Evolutionary conservation across 2,888 invertebrate genomes (phyloP), one percentile per base, ranked within the genome.

Genomic region (Hyposoter dolosus): DNA sequence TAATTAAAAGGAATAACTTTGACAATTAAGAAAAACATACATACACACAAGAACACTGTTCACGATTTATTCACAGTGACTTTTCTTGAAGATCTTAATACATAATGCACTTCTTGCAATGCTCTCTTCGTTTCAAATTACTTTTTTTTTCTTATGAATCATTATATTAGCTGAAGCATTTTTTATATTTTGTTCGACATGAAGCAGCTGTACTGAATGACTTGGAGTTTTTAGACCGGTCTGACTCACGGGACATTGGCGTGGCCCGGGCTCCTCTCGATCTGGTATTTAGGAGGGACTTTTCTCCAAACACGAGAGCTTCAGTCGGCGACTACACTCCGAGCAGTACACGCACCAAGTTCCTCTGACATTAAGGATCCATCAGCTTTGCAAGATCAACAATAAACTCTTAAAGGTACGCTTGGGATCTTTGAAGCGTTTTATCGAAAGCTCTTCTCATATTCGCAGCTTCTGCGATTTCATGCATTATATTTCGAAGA

Each of bases 211-310:
- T 4, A 23, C 12, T 10, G 23, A 28, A 60, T 60, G 40, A 60
- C 15, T 28, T 60, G 15, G 3, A 60, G 23, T 56, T 23, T 40
- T 40, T 40, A 40, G 40, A 10, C 40, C 40, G 40, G 40, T 40
- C 40, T 40, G 40, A 40, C 40, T 40, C 40, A 40, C 10, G 40
- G 0, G 2, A 28, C 60, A 60, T 15, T 60, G 28, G 28, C 28
- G 60, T 60, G 28, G 76, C 19, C 32, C 19, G 50, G 76, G 23
- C 71, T 53, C 66, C 80, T 72, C 40, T 79, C 71, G 75, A 81
- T 50, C 40, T 76, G 19, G 60, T 79, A 81, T 87, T 87, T 89
- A 88, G 85, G 90, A 90, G 60, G 87, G 82, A 81, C 15, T 71
- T n/a, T 12, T 43, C 12, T 19, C 19, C 43, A 68, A 47, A n/a